Evolutionary conservation across 2,888 invertebrate genomes (phyloP).

Genomic region (Pollenia amentaria): DNA sequence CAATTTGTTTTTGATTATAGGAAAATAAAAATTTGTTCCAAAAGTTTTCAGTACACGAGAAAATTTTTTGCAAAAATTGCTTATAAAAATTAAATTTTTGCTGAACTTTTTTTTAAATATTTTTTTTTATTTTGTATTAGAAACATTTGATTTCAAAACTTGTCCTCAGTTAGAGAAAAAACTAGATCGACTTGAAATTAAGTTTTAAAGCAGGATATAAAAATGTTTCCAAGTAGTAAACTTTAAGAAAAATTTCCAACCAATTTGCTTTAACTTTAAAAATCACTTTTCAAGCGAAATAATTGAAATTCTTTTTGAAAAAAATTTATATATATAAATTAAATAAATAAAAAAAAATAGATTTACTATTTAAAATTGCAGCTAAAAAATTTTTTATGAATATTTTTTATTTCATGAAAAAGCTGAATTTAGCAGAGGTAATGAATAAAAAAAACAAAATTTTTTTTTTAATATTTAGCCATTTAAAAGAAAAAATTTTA

Average conservation of each 20-base stretch:
- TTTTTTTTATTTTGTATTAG: no score
- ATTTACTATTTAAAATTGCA: constrained; percentile 18
- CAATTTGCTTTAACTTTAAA: constrained; percentile 12
- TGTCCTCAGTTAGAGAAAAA: no score
- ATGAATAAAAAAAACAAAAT: constrained; percentile 26
- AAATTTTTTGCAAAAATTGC: no score
- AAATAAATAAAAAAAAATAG: not conserved
- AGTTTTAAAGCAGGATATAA: not conserved
- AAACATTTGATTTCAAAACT: no score
- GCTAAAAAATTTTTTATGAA: constrained; percentile 23
- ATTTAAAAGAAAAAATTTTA: constrained; percentile 34
- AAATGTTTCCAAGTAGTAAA: not conserved
- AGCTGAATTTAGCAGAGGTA: constrained; percentile 28
- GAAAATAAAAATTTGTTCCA: no score
- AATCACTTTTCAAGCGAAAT: constrained; percentile 31
- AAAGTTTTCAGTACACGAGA: no score
- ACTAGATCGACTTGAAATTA: no score
- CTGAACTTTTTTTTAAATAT: no score
- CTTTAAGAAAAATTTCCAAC: constrained; percentile 1
- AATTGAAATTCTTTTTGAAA: not conserved
- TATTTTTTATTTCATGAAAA: constrained; percentile 5
- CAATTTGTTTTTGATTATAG: no score
- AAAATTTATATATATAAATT: constrained; percentile 9
- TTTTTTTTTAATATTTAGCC: constrained; percentile 42
- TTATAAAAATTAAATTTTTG: no score